Conservation (phyloP, 2,113 vertebrate species). For the Cinclus cinclus region DNA sequence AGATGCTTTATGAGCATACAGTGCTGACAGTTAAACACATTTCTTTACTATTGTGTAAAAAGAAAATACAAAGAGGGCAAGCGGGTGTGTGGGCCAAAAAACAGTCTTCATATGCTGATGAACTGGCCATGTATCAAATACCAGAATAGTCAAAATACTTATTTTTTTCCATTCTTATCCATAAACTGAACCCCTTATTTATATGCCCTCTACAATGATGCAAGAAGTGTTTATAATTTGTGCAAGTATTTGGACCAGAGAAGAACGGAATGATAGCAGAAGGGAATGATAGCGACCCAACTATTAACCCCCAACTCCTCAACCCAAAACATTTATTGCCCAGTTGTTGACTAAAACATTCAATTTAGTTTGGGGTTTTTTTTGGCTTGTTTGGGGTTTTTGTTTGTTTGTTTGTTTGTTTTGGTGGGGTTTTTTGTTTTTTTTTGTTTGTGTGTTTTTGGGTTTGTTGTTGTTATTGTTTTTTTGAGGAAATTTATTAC, state of each 20-base stretch:
- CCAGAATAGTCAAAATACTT: not conserved
- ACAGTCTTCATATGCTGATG: not conserved
- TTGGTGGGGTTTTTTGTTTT: not conserved
- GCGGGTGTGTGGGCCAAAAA: not conserved
- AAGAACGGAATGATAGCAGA: not conserved
- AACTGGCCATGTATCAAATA: not conserved
- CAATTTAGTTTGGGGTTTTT: not conserved
- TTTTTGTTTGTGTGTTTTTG: not conserved
- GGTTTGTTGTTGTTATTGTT: not conserved
- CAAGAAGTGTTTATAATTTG: not conserved
- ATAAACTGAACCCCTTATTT: not conserved
- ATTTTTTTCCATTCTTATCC: not conserved
- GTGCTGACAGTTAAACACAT: not conserved
- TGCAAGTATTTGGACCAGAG: rapidly evolving
- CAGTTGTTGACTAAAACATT: not conserved
- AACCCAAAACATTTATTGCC: not conserved
- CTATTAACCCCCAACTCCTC: not conserved
- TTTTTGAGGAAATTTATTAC: not conserved
- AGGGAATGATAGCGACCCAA: not conserved
- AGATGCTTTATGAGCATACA: not conserved
- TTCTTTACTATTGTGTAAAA: not conserved
- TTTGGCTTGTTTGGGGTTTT: too few species aligned
- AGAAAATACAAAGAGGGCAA: not conserved
- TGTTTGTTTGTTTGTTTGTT: too few species aligned
- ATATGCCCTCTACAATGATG: not conserved